Evolutionary conservation across 2,888 invertebrate genomes (phyloP), one percentile per base, ranked within the genome.

Genomic region (Diachrysia chrysitis): DNA sequence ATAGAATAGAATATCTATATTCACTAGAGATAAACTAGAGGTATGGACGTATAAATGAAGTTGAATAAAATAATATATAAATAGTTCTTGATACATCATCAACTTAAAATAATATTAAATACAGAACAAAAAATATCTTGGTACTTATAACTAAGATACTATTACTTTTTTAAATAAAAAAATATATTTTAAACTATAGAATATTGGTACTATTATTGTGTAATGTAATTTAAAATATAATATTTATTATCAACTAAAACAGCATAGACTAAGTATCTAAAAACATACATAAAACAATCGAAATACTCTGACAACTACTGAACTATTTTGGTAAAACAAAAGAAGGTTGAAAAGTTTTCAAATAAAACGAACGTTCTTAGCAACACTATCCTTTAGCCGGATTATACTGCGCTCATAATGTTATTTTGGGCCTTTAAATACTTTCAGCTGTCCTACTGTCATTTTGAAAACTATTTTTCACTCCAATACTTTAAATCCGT

Each of bases 341-440:
- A 66, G 66, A 54, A 66, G 68, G 59, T 71, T 65, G 59, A 65
- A 75, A 74, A 77, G 63, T 75, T 76, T 67, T 62, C 70, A 75
- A 78, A 74, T 83, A 71, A 71, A 32, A 65, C 74, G 55, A 70
- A 73, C 79, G 73, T 70, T 80, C 71, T 67, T 78, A 19, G 64
- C 51, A 69, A 69, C 63, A 71, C 67, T 71, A 74, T 71, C 58
- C 66, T 69, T 53, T 68, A 62, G 63, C 66, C 46, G 69, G 59
- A 73, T 77, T 83, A 77, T 73, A 78, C 71, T 77, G 69, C 66
- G 57, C 59, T 68, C 56, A 57, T 69, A 19, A 48, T 70, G 71
- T 81, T 73, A 73, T 71, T 82, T 79, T 76, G 73, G 63, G 71
- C 63, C 64, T 61, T 66, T 71, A 71, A 80, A 69, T 66, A 56